phyloP scores from a whole-genome alignment of 2,797 vertebrate genomes.

The Cossypha heuglini region DNA sequence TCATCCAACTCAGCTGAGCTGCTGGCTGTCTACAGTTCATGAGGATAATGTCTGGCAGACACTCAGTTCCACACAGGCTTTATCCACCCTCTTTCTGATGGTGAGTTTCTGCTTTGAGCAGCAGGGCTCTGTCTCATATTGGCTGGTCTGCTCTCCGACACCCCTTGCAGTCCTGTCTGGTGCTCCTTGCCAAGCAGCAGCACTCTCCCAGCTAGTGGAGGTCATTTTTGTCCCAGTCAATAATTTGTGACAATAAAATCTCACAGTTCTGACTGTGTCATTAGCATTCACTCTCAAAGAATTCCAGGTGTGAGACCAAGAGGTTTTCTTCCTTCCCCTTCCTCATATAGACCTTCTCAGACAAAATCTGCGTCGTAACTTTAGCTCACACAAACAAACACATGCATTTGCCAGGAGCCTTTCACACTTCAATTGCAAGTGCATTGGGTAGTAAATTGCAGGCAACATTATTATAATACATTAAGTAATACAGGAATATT shows the following conservation, averaged over 20 bases:
- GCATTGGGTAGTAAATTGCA: background rate
- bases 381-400: background rate
- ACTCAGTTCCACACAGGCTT: background rate
- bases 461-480: background rate
- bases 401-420: background rate
- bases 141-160: fast-evolving
- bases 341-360: background rate
- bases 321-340: background rate
- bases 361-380: background rate
- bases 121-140: background rate
- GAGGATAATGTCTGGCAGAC: background rate
- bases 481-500: background rate
- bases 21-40: background rate
- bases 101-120: background rate
- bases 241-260: background rate
- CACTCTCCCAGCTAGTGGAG: background rate
- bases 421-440: background rate
- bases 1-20: background rate
- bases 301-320: background rate
- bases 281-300: background rate
- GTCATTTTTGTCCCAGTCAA: fast-evolving
- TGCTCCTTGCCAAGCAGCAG: background rate
- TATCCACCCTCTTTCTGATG: background rate
- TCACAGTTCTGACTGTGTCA: background rate
- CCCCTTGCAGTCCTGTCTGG: background rate